Percentiles rank a stretch among this genome's conserved stretches.
These are phyloP conservation scores for Papilio polyxenes DNA, from an alignment of 1,140 invertebrate species.

Conservation along the genomic window DNA sequence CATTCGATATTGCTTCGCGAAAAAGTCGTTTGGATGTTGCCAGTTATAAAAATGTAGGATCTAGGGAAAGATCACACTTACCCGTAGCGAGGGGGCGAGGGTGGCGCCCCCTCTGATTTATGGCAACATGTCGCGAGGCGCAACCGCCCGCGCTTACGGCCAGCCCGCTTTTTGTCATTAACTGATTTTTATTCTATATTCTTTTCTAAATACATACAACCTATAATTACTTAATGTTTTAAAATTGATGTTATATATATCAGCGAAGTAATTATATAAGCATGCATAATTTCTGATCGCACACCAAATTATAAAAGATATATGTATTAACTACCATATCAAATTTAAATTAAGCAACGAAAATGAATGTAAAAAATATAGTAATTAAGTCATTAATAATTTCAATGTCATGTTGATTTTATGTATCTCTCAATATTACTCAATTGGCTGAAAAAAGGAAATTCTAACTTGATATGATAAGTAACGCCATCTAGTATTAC, in stretches of 20 bases:
- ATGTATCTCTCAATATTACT: neutral
- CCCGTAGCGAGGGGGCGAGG: constrained; percentile 48
- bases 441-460: neutral
- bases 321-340: neutral
- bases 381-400: neutral
- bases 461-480: neutral
- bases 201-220: constrained; percentile 38
- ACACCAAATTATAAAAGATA: neutral
- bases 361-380: neutral
- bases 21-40: constrained; percentile 53
- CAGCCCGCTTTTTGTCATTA: constrained; percentile 75
- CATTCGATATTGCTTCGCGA: constrained; percentile 51
- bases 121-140: constrained; percentile 74
- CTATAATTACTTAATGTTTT: neutral
- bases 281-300: neutral
- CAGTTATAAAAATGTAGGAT: constrained; percentile 78
- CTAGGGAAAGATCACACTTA: constrained; percentile 75
- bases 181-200: constrained; percentile 76
- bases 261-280: neutral
- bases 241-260: neutral
- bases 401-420: neutral
- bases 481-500: neutral
- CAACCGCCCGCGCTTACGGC: constrained; percentile 58
- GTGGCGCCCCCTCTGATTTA: constrained; percentile 74
- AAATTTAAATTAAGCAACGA: neutral